Percentiles rank a stretch among this genome's conserved stretches.
phyloP scores from a whole-genome alignment of 2,113 vertebrate species.

The Seriola aureovittata region DNA sequence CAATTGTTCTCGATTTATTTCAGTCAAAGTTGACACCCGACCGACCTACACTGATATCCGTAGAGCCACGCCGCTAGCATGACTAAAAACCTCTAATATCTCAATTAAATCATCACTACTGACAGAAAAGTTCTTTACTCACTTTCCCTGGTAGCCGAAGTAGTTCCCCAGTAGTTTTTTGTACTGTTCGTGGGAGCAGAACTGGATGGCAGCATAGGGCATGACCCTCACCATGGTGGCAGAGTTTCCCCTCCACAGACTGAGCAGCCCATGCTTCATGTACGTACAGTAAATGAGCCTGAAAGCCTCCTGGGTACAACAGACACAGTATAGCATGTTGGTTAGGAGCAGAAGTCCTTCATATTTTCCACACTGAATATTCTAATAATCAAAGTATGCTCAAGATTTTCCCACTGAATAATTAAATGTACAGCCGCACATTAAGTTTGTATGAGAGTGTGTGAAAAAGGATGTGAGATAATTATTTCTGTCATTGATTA shows the following conservation, averaged over 20 bases:
- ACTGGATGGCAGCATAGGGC: slow-evolving; percentile 98
- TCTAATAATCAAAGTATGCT: neutral
- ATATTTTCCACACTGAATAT: neutral
- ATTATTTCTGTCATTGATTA: neutral
- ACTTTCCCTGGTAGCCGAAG: slow-evolving; percentile 95
- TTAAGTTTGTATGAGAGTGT: neutral
- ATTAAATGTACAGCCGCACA: neutral
- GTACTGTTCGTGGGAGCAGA: slow-evolving; percentile 96
- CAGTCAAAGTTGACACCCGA: neutral
- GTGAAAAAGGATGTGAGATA: neutral
- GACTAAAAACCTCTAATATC: neutral
- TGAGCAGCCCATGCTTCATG: slow-evolving; percentile 91
- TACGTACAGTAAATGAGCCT: slow-evolving; percentile 93
- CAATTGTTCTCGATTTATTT: neutral
- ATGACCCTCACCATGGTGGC: slow-evolving; percentile 98
- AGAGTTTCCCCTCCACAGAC: slow-evolving; percentile 96
- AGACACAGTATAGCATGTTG: neutral
- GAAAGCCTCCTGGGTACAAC: slow-evolving; percentile 90
- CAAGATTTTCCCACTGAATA: neutral
- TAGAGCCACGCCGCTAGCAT: neutral
- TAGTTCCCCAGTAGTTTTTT: slow-evolving; percentile 90
- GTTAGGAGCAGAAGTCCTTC: neutral
- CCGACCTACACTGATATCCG: neutral
- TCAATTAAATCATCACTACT: neutral
- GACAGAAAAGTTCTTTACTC: slow-evolving; percentile 70